phyloP scores from a whole-genome alignment of 2,113 vertebrate species.

The Salvelinus sp. region DNA sequence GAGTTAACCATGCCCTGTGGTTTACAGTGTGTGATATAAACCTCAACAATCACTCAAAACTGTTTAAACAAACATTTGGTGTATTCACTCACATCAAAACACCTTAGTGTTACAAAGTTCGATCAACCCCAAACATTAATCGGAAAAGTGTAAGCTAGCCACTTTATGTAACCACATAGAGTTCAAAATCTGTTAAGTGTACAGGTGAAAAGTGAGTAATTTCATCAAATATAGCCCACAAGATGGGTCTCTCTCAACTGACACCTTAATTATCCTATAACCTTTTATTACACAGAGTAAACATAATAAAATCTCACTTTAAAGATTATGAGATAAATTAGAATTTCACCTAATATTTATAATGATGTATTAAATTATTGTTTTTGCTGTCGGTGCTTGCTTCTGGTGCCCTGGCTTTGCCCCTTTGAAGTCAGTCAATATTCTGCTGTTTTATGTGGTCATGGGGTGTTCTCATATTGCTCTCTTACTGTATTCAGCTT shows the following conservation, averaged over 20 bases:
- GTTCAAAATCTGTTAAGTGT: too few relatives aligned
- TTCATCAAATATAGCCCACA: conserved; percentile 14
- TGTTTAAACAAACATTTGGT: neutral
- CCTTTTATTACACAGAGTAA: conserved; percentile 57
- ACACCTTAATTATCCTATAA: conserved; percentile 46
- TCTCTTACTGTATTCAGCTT: conserved; percentile 64
- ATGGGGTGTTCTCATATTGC: conserved; percentile 64
- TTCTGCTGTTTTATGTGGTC: conserved; percentile 79
- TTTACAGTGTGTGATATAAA: neutral
- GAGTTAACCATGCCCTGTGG: neutral
- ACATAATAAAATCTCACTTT: conserved; percentile 56
- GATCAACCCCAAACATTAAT: neutral
- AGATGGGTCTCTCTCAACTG: conserved; percentile 17
- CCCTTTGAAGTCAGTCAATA: conserved; percentile 74
- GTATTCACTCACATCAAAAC: neutral
- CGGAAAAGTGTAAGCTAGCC: neutral
- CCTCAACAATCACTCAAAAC: neutral
- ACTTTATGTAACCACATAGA: neutral
- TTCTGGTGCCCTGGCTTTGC: conserved; percentile 58
- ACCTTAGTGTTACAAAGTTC: neutral
- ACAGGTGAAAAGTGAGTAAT: conserved; percentile 1
- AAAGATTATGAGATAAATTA: conserved; percentile 58
- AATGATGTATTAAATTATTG: conserved; percentile 75
- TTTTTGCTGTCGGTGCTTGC: conserved; percentile 66
- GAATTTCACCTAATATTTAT: conserved; percentile 73